Percentiles rank a stretch among this genome's conserved stretches.
Evolutionary conservation across 2,888 invertebrate species (phyloP).

Genomic region (Leptinotarsa haldemani): DNA sequence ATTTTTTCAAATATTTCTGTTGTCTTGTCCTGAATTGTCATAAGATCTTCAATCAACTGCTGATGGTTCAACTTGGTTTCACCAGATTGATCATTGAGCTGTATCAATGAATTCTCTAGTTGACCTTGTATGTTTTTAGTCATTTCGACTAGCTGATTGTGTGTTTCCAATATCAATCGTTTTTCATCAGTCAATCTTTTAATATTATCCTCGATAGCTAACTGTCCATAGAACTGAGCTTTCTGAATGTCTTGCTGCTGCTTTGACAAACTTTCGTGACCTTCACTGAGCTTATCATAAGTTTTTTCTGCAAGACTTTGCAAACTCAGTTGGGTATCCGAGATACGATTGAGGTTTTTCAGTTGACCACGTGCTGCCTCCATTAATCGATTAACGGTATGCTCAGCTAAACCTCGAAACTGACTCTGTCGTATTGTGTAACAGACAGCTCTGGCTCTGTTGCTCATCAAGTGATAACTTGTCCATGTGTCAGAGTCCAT

Average conservation of each 20-base stretch:
- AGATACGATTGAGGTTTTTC: slow-evolving; percentile 57
- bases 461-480: slow-evolving; percentile 76
- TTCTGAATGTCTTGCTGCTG: slow-evolving; percentile 69
- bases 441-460: slow-evolving; percentile 76
- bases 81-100: slow-evolving; percentile 67
- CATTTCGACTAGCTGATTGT: slow-evolving; percentile 69
- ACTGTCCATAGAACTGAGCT: slow-evolving; percentile 67
- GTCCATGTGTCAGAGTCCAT: slow-evolving; percentile 79
- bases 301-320: slow-evolving; percentile 58
- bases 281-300: slow-evolving; percentile 53
- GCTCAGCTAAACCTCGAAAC: slow-evolving; percentile 74
- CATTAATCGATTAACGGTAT: slow-evolving; percentile 74
- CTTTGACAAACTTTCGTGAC: slow-evolving; percentile 53
- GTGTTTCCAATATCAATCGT: slow-evolving; percentile 71
- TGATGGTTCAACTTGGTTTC: slow-evolving; percentile 68
- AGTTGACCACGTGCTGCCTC: slow-evolving; percentile 64
- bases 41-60: slow-evolving; percentile 69
- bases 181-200: slow-evolving; percentile 71
- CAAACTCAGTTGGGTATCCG: slow-evolving; percentile 58
- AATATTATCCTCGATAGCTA: slow-evolving; percentile 69
- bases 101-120: slow-evolving; percentile 68
- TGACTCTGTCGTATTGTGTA: slow-evolving; percentile 73
- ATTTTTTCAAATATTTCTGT: slow-evolving; percentile 70
- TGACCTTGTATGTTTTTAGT: slow-evolving; percentile 69
- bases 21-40: slow-evolving; percentile 69